These are phyloP conservation scores for Stigmatopora nigra DNA, from an alignment of 2,113 vertebrate species.

Conservation along the genomic window DNA sequence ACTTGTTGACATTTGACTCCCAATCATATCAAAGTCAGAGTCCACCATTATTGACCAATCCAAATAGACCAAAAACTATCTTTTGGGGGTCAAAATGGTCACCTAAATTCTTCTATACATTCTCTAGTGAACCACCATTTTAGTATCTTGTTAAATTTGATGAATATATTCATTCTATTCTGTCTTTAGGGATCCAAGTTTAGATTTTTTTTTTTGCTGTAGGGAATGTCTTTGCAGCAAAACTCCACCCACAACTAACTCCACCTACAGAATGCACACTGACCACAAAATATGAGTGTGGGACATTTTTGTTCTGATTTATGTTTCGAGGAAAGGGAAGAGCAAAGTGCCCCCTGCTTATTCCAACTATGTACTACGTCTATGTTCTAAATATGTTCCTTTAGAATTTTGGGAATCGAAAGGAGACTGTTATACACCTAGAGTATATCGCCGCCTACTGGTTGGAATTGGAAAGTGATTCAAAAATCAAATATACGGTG, in stretches of 20 bases:
- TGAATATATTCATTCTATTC: neutral
- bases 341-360: neutral
- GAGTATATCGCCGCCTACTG: constrained; percentile 40
- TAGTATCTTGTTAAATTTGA: neutral
- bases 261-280: constrained; percentile 4
- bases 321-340: neutral
- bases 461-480: neutral
- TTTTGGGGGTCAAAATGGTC: neutral
- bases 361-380: neutral
- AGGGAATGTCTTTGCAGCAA: neutral
- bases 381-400: too few species aligned
- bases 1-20: neutral
- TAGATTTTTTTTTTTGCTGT: neutral
- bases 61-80: neutral
- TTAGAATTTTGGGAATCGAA: neutral
- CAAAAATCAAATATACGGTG: neutral
- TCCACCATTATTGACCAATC: neutral
- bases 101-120: neutral
- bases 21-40: neutral
- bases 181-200: neutral
- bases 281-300: constrained; percentile 7
- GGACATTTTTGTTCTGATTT: constrained; percentile 1
- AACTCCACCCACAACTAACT: constrained; percentile 6
- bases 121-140: neutral
- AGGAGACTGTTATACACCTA: neutral